Base-by-base conservation (phyloP, 2,888 invertebrate genomes). In the Orchestes rusci region DNA sequence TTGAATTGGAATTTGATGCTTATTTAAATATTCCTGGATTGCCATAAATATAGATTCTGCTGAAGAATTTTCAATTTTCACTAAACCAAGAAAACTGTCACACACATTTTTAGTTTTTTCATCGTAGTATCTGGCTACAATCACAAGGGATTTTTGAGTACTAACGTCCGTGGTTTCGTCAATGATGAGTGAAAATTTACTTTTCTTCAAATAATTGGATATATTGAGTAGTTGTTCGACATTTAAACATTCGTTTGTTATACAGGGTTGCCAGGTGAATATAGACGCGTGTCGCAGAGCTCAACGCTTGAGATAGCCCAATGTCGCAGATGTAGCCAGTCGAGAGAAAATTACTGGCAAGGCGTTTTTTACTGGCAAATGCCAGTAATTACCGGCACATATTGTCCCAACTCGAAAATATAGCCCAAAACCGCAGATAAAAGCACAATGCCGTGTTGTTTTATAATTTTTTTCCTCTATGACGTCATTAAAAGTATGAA, bases 161-260 rank as follows among this genome's bases (percentile, higher is more conserved):
- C 33, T 23, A 16, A 39, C 20, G 30, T 45, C 45, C 10, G 27
- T 45, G 5, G 45, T 45, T 27, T 39, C 39, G 19, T 45, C 39
- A 13, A 44, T 33, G 13, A 44, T 32, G 16, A 44, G 3, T 16
- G 44, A 44, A 34, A 44, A 34, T 2, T 40, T 28, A 10, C n/a
- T 16, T 27, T 15, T 16, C 4, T 41, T 16, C 27, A 27, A 16
- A 27, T 7, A 3, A 16, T 34, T 18, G 12, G 23, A 40, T 4
- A 32, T 19, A 20, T 5, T 18, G 3, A 3, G 4, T 2, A 40
- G 4, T 17, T 40, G 32, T 23, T 40, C 33, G 3, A 12, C 2
- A 5, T 10, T 15, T 15, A 40, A 13, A 20, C 40, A 40, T 2
- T 32, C 20, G n/a, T n/a, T n/a, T 32, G 40, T 32, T n/a, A n/a